These are phyloP conservation scores for human (Homo sapiens) DNA, from an alignment of 2,113 vertebrate species.

Conservation along the genomic window DNA sequence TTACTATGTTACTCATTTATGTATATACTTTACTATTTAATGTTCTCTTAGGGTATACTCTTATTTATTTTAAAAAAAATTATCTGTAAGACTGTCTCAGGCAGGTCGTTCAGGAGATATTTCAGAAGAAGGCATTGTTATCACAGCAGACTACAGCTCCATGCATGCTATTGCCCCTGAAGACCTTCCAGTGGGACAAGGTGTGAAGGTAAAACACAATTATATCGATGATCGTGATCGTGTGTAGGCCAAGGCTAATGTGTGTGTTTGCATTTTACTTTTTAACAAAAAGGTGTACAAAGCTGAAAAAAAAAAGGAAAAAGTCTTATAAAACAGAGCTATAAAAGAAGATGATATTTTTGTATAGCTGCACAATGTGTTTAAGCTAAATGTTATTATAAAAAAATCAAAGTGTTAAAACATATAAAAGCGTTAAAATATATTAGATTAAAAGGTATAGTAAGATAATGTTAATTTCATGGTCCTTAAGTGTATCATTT, in stretches of 20 bases:
- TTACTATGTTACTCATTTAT: not conserved
- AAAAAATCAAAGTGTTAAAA: not conserved
- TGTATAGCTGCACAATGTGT: not conserved
- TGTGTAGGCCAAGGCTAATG: not conserved
- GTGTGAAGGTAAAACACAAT: not conserved
- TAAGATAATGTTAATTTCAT: not conserved
- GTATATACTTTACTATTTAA: not conserved
- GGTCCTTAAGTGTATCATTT: not conserved
- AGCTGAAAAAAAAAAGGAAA: not conserved
- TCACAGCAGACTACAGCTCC: not conserved
- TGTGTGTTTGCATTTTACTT: not conserved
- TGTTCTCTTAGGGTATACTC: not conserved
- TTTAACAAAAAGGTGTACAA: not conserved
- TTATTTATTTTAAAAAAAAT: not conserved
- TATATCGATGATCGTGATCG: not conserved
- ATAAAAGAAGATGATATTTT: not conserved
- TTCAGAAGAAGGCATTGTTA: not conserved
- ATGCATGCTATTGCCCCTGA: not conserved
- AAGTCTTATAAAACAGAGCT: not conserved
- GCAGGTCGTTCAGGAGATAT: not conserved
- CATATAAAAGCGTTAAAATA: not conserved
- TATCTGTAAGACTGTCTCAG: not conserved
- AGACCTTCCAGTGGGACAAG: not conserved
- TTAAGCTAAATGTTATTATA: not conserved
- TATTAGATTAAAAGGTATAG: not conserved